These are phyloP conservation scores for Zaprionus davidi DNA, from an alignment of 1,140 invertebrate genomes.

Conservation along the genomic window DNA sequence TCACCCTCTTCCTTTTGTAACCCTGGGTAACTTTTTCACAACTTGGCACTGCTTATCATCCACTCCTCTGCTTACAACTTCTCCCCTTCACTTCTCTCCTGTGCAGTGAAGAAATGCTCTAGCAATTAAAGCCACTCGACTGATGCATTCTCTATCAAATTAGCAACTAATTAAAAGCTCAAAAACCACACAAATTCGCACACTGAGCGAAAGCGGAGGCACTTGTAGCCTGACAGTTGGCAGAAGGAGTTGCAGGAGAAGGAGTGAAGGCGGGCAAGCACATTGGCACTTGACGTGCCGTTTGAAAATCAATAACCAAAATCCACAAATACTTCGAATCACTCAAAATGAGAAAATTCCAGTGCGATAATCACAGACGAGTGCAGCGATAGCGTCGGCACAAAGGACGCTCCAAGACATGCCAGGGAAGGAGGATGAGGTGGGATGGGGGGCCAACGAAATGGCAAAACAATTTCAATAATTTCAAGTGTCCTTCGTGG, in stretches of 20 bases:
- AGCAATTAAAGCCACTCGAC: conserved; percentile 38
- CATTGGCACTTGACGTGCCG: conserved; percentile 56
- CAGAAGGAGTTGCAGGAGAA: neutral
- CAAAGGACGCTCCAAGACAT: conserved; percentile 37
- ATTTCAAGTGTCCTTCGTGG: conserved; percentile 79
- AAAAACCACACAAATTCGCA: conserved; percentile 38
- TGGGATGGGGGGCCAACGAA: conserved; percentile 25
- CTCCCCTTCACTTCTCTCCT: neutral
- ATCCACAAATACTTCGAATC: conserved; percentile 77
- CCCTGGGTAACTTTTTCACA: conserved; percentile 13
- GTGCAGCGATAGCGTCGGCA: conserved; percentile 27
- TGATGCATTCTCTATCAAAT: conserved; percentile 60
- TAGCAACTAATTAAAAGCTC: conserved; percentile 78
- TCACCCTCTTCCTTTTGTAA: neutral
- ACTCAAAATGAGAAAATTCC: conserved; percentile 79
- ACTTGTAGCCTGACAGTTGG: conserved; percentile 13
- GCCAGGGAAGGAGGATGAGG: neutral
- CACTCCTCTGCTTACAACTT: neutral
- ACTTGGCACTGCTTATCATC: neutral
- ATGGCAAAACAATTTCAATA: conserved; percentile 80
- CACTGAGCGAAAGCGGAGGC: conserved; percentile 5
- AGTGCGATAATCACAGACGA: conserved; percentile 68
- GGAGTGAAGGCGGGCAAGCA: neutral
- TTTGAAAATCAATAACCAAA: conserved; percentile 77
- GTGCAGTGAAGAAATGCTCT: neutral